Evolutionary conservation across 2,888 invertebrate genomes (phyloP).

Genomic region (Hecatera dysodea): DNA sequence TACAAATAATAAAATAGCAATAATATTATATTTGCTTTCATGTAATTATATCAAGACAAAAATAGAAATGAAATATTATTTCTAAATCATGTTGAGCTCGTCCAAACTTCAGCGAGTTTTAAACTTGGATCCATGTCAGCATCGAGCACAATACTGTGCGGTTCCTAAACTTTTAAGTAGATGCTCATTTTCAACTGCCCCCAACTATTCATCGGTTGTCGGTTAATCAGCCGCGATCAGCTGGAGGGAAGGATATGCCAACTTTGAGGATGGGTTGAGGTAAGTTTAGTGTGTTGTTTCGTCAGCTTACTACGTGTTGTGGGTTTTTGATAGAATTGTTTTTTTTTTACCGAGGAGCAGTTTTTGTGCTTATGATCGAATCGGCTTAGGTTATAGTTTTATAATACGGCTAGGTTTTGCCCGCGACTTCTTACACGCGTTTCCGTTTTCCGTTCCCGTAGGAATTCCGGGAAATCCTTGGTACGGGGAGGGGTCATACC

Average conservation of each 20-base stretch:
- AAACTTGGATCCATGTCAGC: conserved; percentile 55
- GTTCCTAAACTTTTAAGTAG: conserved; percentile 69
- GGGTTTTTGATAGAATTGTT: conserved; percentile 18
- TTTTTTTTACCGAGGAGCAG: no score
- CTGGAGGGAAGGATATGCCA: conserved; percentile 35
- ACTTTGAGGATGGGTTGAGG: conserved; percentile 43
- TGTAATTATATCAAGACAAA: background rate
- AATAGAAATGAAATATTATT: conserved; percentile 14
- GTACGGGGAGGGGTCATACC: no score
- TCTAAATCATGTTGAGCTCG: conserved; percentile 15
- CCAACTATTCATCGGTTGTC: conserved; percentile 61
- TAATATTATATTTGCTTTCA: no score
- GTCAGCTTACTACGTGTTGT: conserved; percentile 38
- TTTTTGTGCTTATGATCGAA: no score
- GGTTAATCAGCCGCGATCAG: conserved; percentile 64
- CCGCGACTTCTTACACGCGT: no score
- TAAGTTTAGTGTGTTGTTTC: conserved; percentile 48
- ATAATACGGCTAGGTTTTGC: no score
- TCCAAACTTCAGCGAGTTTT: conserved; percentile 44
- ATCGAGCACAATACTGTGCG: conserved; percentile 39
- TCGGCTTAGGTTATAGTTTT: no score
- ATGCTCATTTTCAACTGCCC: conserved; percentile 71
- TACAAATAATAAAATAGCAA: no score
- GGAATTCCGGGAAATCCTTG: no score
- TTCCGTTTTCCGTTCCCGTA: no score